Evolutionary conservation across 1,140 invertebrate genomes (phyloP), one percentile per base, ranked within the genome.

Genomic region (Pissodes strobi): DNA sequence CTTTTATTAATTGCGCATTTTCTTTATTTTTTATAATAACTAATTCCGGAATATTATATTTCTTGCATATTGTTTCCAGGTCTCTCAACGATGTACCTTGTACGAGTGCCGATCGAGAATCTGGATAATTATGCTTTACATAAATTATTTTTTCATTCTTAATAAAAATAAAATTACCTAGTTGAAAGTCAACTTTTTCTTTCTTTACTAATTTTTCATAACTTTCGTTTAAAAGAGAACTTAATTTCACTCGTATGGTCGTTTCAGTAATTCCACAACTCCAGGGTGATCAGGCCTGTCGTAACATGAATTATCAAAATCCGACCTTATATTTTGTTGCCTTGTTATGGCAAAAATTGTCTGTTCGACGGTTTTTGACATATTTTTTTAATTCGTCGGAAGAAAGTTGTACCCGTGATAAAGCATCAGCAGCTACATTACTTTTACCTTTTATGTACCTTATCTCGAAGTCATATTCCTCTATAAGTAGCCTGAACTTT

Each of bases 41-140:
- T 65, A 65, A 25, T 52, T 65, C 55, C 23, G 21, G 55, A 61
- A 66, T 61, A 60, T 30, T 22, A 45, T 52, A 52, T 45, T 66
- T 30, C 37, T 61, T 19, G 39, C 25, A 27, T 3, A 27, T 5
- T 27, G 3, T 27, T 27, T 3, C n/a, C n/a, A n/a, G n/a, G n/a
- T n/a, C n/a, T n/a, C n/a, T n/a, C n/a, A n/a, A n/a, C n/a, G n/a
- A n/a, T n/a, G n/a, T n/a, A n/a, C n/a, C n/a, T n/a, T n/a, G n/a
- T n/a, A n/a, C n/a, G n/a, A n/a, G n/a, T n/a, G n/a, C n/a, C n/a
- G n/a, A n/a, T n/a, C 25, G 25, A 27, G 25, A 27, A 27, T 27
- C 25, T 27, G 25, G n/a, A n/a, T n/a, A 5, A 3, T 27, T 27
- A 5, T 27, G 25, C 25, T 5, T 5, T 5, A 27, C 25, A 9